Percentiles rank a stretch among this genome's conserved stretches.
Evolutionary conservation across 53 echinoderm and acorn worm species (phyloP).

Genomic region (Patiria pectinifera): DNA sequence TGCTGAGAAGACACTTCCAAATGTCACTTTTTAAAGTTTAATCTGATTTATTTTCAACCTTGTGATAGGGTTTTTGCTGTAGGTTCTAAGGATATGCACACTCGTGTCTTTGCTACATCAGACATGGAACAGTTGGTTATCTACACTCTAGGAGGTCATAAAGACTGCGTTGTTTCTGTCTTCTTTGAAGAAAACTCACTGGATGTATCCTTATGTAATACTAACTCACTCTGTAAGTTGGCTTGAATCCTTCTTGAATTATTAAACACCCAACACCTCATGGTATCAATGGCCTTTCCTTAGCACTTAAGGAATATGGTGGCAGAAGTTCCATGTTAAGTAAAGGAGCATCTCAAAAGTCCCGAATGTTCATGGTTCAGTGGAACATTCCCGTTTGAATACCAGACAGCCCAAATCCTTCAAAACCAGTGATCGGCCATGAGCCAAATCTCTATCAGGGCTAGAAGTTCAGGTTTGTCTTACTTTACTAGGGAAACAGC

Average conservation of each 20-base stretch:
- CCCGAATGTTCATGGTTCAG: too few species aligned
- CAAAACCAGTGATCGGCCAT: too few species aligned
- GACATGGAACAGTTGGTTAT: slow-evolving; percentile 83
- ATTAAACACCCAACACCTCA: background rate
- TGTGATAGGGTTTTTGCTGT: slow-evolving; percentile 85
- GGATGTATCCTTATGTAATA: slow-evolving; percentile 87
- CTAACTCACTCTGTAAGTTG: background rate
- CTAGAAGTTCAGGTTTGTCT: too few species aligned
- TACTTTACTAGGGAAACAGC: too few species aligned
- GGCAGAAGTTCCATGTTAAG: too few species aligned
- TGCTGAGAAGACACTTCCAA: background rate
- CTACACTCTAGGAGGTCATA: slow-evolving; percentile 90
- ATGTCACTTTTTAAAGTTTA: background rate
- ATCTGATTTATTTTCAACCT: background rate
- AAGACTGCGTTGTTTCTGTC: slow-evolving; percentile 85
- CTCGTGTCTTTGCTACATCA: slow-evolving; percentile 81
- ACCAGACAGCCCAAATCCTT: too few species aligned
- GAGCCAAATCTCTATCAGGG: too few species aligned
- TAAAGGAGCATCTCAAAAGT: too few species aligned
- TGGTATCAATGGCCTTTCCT: background rate
- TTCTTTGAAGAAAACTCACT: slow-evolving; percentile 98
- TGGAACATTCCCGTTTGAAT: too few species aligned
- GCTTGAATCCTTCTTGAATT: background rate
- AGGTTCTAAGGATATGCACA: slow-evolving; percentile 94
- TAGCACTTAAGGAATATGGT: too few species aligned